These are phyloP conservation scores for Malacosoma neustria DNA, from an alignment of 2,888 invertebrate genomes.

Conservation along the genomic window DNA sequence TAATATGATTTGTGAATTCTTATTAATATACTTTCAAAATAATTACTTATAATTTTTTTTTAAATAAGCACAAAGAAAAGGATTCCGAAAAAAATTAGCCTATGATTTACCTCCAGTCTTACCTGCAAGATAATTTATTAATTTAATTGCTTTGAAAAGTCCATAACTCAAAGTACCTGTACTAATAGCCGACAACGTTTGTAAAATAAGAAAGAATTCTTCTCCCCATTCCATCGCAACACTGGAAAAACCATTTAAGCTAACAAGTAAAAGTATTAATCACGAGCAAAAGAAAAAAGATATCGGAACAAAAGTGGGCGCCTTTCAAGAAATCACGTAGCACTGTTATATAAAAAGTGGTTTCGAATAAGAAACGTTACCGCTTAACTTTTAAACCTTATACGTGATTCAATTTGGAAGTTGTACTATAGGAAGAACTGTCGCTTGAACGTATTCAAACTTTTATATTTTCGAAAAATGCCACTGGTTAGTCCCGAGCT, in stretches of 20 bases:
- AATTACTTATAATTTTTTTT: too few species aligned
- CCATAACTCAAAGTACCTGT: too few species aligned
- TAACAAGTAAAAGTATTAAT: conserved; percentile 49
- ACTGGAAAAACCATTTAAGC: conserved; percentile 35
- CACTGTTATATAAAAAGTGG: conserved; percentile 58
- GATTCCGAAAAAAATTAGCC: too few species aligned
- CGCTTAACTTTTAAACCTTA: conserved; percentile 72
- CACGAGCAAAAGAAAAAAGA: conserved; percentile 35
- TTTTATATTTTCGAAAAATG: conserved; percentile 49
- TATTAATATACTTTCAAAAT: too few species aligned
- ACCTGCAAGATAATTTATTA: background rate
- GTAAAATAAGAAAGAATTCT: conserved; percentile 15
- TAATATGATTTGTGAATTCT: too few species aligned
- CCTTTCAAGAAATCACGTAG: conserved; percentile 56
- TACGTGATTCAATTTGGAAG: conserved; percentile 72
- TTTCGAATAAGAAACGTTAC: conserved; percentile 59
- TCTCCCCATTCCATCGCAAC: conserved; percentile 16
- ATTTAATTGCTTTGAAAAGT: background rate
- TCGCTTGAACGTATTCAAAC: conserved; percentile 51
- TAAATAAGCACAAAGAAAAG: too few species aligned
- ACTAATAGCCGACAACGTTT: conserved; percentile 1
- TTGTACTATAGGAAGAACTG: conserved; percentile 55
- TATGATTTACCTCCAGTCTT: too few species aligned
- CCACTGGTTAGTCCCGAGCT: conserved; percentile 23
- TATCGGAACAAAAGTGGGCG: conserved; percentile 45